Evolutionary conservation across 2,888 invertebrate species (phyloP), one percentile per base, ranked within the genome.

Genomic region (Boloria euphrosyne): DNA sequence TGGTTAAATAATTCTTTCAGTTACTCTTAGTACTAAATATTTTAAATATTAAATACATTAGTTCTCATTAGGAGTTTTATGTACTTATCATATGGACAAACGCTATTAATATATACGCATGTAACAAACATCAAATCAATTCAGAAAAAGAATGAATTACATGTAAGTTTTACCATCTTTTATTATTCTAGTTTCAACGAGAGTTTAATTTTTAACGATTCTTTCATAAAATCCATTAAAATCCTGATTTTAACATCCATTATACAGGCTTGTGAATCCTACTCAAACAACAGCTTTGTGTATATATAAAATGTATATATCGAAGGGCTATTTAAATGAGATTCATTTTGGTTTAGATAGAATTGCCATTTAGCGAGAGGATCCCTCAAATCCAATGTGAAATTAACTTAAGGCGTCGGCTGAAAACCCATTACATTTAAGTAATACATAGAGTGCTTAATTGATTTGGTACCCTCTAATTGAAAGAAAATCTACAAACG

Each of bases 301-400:
- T 59, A 57, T 58, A 58, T 16, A 57, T 31, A 46, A 46, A 58
- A 54, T 43, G 6, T 46, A 38, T 49, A 50, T 44, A 58, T 52
- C 43, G 65, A 60, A 67, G 64, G 69, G 74, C 75, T 76, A 78
- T 77, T 75, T 77, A 78, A 79, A 81, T 80, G 76, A 78, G 78
- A 80, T 82, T 80, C 78, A 77, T 76, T 74, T 72, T 73, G 78
- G 75, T 75, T 82, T 73, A 75, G 73, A 75, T 74, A 74, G 75
- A 78, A 83, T 82, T 82, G 80, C 75, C 79, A 80, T 85, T 84
- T 84, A 84, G 77, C 74, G 71, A 70, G 71, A 67, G 76, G 78
- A 74, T 80, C 76, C 73, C 72, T 71, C 69, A 73, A 76, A 79
- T 76, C 78, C 78, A 66, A 75, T 74, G 74, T 76, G 78, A 75